These are phyloP conservation scores for Eurystomus glaucurus DNA, from an alignment of 2,797 vertebrate genomes.

Conservation along the genomic window DNA sequence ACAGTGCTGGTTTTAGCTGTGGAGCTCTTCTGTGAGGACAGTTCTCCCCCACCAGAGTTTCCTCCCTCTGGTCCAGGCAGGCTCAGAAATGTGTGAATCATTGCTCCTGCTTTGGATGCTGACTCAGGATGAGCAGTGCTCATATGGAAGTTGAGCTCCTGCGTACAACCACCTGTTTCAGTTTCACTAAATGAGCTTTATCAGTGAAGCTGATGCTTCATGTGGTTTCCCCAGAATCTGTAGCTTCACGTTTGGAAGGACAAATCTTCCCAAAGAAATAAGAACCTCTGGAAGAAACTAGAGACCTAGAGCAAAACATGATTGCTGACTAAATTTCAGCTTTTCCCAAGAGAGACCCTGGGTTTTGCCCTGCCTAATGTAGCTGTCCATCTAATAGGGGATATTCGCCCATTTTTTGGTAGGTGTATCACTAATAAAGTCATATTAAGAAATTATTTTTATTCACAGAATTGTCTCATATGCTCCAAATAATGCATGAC, in stretches of 20 bases:
- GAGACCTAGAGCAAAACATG: accelerated
- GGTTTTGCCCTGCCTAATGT: background rate
- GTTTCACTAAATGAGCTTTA: background rate
- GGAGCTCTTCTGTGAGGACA: background rate
- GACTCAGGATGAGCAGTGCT: background rate
- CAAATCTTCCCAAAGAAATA: background rate
- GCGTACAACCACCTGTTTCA: accelerated
- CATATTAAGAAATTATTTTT: background rate
- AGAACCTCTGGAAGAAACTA: background rate
- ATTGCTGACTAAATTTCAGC: background rate
- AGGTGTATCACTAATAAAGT: background rate
- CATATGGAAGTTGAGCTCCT: background rate
- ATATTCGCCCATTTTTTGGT: background rate
- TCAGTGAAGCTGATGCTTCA: background rate
- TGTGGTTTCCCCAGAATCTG: background rate
- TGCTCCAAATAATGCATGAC: background rate
- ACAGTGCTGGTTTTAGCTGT: background rate
- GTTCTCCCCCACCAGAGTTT: background rate
- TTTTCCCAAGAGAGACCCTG: background rate
- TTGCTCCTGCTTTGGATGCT: background rate
- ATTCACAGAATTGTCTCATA: background rate
- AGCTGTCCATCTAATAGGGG: background rate
- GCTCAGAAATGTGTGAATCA: accelerated
- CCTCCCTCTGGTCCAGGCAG: background rate
- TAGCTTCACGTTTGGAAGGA: background rate